phyloP scores from a whole-genome alignment of 2,113 vertebrate genomes.

The Pluvianellus socialis region DNA sequence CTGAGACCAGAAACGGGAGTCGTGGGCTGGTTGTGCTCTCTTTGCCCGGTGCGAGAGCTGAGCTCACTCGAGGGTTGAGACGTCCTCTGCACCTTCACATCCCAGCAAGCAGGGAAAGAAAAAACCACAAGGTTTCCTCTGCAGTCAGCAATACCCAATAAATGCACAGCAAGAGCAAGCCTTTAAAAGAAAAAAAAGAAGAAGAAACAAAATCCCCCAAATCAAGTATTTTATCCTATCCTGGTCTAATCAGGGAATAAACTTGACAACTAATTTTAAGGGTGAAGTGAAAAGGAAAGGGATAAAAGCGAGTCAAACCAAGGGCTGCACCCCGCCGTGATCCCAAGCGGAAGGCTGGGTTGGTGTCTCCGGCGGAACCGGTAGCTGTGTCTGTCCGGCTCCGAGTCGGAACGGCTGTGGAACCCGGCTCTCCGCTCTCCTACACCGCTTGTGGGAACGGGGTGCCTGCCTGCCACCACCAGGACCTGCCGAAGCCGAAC shows the following conservation, averaged over 20 bases:
- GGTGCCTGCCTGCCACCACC: background rate
- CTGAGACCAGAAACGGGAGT: background rate
- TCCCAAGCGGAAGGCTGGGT: background rate
- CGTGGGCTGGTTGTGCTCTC: background rate
- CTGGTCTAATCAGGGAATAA: conserved; percentile 34
- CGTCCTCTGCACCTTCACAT: background rate
- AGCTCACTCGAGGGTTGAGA: conserved; percentile 10
- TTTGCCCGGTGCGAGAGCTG: background rate
- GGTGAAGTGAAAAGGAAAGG: conserved; percentile 5
- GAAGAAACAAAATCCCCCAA: background rate
- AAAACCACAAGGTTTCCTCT: conserved; percentile 35
- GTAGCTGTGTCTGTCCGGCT: background rate
- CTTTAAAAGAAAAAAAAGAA: background rate
- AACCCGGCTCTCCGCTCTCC: background rate
- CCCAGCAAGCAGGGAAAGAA: background rate
- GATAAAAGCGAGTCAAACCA: background rate
- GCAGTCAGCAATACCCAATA: conserved; percentile 18
- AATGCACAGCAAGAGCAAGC: conserved; percentile 29
- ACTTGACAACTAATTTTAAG: conserved; percentile 28
- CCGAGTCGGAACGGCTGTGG: rapidly evolving
- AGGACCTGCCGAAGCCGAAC: background rate
- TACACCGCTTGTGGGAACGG: background rate
- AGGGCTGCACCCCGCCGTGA: background rate
- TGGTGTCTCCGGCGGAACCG: background rate
- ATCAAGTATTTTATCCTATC: conserved; percentile 15